These are phyloP conservation scores for Noctua janthe DNA, from an alignment of 2,888 invertebrate genomes.

Conservation along the genomic window DNA sequence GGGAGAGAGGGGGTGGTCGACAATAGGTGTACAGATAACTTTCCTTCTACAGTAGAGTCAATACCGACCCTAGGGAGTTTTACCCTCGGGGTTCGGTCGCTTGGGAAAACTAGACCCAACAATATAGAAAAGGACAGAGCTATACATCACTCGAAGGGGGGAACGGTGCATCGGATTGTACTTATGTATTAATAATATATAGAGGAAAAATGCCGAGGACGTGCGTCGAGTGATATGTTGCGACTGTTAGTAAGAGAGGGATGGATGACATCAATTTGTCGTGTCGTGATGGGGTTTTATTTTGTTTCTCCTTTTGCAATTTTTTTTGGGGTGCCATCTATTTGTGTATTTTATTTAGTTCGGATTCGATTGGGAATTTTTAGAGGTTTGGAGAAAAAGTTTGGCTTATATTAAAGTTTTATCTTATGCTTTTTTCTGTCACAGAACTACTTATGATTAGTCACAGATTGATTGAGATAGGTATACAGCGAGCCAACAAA, in stretches of 20 bases:
- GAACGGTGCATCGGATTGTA: slow-evolving; percentile 85
- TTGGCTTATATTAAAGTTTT: slow-evolving; percentile 19
- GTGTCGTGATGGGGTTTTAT: slow-evolving; percentile 90
- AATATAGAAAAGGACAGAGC: slow-evolving; percentile 88
- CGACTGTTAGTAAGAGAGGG: slow-evolving; percentile 89
- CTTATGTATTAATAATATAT: slow-evolving; percentile 91
- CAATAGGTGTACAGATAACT: slow-evolving; percentile 91
- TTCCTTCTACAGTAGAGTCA: slow-evolving; percentile 90
- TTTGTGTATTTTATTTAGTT: slow-evolving; percentile 67
- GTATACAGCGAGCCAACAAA: not conserved
- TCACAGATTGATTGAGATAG: not conserved
- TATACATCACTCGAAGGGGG: slow-evolving; percentile 75
- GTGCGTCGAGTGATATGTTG: slow-evolving; percentile 90
- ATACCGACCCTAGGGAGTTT: slow-evolving; percentile 90
- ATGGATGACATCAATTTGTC: slow-evolving; percentile 90
- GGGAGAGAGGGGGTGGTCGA: slow-evolving; percentile 81
- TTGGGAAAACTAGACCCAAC: slow-evolving; percentile 91
- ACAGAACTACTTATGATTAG: not conserved
- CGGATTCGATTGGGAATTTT: slow-evolving; percentile 51
- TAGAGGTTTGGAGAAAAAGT: slow-evolving; percentile 28
- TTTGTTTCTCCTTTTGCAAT: slow-evolving; percentile 87
- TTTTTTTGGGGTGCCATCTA: slow-evolving; percentile 71
- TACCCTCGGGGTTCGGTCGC: slow-evolving; percentile 90
- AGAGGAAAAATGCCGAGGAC: slow-evolving; percentile 90
- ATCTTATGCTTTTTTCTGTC: not conserved